phyloP scores from a whole-genome alignment of 2,797 vertebrate species.

The Catamblyrhynchus diadema region DNA sequence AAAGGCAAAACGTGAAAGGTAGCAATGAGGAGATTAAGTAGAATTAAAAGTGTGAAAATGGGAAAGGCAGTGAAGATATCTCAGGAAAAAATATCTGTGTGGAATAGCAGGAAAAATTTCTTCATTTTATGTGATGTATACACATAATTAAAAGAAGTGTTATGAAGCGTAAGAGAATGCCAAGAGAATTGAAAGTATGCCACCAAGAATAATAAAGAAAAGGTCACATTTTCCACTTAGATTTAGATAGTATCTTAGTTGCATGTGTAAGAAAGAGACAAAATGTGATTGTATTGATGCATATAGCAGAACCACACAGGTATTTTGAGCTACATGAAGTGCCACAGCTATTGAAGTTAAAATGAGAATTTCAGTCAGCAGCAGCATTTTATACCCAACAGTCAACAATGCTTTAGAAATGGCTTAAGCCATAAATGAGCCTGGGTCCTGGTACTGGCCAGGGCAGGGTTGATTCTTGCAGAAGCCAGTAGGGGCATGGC shows the following conservation, averaged over 20 bases:
- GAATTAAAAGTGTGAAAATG: constrained; percentile 6
- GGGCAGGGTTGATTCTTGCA: not conserved
- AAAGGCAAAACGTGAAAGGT: not conserved
- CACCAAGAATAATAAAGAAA: not conserved
- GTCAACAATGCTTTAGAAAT: not conserved
- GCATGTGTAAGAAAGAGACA: not conserved
- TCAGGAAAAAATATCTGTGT: not conserved
- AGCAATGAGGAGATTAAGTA: not conserved
- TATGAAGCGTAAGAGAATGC: not conserved
- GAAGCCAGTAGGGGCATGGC: not conserved
- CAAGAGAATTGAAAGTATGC: not conserved
- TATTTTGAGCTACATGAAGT: not conserved
- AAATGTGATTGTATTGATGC: not conserved
- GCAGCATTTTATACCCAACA: not conserved
- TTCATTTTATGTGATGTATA: not conserved
- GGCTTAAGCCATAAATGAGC: not conserved
- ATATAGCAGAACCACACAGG: not conserved
- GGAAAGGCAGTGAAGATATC: not conserved
- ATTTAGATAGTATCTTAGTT: not conserved
- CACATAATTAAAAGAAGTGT: not conserved
- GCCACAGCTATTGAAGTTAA: not conserved
- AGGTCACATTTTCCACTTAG: not conserved
- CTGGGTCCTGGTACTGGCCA: not conserved
- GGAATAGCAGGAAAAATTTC: not conserved
- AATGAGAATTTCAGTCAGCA: not conserved